Conservation (phyloP, 2,797 vertebrate species). For the Gymnoscopelus microlampas region DNA sequence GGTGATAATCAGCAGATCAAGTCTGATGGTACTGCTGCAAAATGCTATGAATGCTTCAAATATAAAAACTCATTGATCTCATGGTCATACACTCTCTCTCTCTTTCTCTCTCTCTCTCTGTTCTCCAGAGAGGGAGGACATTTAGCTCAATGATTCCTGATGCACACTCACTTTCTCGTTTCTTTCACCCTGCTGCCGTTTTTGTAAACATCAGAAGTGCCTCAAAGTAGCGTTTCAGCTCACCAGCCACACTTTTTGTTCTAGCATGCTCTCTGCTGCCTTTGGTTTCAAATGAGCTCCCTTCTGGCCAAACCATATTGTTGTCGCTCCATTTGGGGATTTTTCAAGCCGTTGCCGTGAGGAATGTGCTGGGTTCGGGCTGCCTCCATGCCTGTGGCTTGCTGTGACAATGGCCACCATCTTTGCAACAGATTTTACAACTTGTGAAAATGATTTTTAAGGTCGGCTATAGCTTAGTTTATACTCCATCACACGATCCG, state of each 20-base stretch:
- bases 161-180: not conserved
- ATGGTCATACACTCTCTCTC: too few relatives aligned
- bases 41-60: too few relatives aligned
- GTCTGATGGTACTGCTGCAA: too few relatives aligned
- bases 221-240: slow-evolving; percentile 31
- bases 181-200: slow-evolving; percentile 6
- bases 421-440: slow-evolving; percentile 13
- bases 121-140: too few relatives aligned
- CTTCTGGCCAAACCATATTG: slow-evolving; percentile 47
- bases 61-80: too few relatives aligned
- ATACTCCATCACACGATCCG: too few relatives aligned
- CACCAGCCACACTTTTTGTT: slow-evolving; percentile 35
- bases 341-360: slow-evolving; percentile 15
- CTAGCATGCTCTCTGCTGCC: slow-evolving; percentile 1
- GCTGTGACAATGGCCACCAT: slow-evolving; percentile 13
- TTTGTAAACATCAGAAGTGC: slow-evolving; percentile 29
- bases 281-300: slow-evolving; percentile 44
- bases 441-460: not conserved
- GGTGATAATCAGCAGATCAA: not conserved
- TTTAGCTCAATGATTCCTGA: not conserved
- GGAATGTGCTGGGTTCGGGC: slow-evolving; percentile 11
- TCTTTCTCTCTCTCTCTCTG: too few relatives aligned
- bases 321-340: slow-evolving; percentile 30
- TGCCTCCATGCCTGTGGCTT: slow-evolving; percentile 38
- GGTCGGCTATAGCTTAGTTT: not conserved